Evolutionary conservation across 2,113 vertebrate genomes (phyloP).

Genomic region (Scomber japonicus): DNA sequence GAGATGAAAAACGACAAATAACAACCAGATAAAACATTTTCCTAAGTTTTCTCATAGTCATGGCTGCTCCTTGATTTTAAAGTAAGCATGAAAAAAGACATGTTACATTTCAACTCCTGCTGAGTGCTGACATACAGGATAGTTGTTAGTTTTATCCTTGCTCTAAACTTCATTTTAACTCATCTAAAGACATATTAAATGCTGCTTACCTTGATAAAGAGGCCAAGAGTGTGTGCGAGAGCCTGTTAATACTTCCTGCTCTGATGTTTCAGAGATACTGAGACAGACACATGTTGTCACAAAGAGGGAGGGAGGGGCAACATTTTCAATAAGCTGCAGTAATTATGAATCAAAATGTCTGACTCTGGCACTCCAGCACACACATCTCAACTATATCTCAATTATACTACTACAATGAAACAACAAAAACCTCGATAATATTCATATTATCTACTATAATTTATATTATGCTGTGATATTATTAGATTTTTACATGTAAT

Average conservation of each 20-base stretch:
- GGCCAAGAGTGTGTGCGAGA: too few relatives aligned
- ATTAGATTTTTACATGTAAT: too few relatives aligned
- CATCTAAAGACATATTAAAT: not conserved
- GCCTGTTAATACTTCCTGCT: not conserved
- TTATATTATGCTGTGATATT: too few relatives aligned
- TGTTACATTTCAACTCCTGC: not conserved
- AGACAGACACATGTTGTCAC: not conserved
- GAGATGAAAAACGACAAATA: not conserved
- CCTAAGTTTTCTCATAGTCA: too few relatives aligned
- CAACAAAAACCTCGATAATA: too few relatives aligned
- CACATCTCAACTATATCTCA: too few relatives aligned
- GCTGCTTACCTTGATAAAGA: conserved; percentile 29
- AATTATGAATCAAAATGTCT: not conserved
- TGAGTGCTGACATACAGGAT: too few relatives aligned
- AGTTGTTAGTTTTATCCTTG: too few relatives aligned
- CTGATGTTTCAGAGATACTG: not conserved
- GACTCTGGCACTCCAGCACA: not conserved
- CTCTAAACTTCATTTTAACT: not conserved
- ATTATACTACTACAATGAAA: too few relatives aligned
- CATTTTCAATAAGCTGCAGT: not conserved
- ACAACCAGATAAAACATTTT: too few relatives aligned
- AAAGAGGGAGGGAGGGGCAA: conserved; percentile 44
- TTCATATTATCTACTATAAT: too few relatives aligned
- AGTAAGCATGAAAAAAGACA: not conserved
- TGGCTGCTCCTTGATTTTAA: not conserved